Percentiles rank a stretch among this genome's conserved stretches.
phyloP scores from a whole-genome alignment of 2,888 invertebrate species.

The Trypoxylon attenuatum region DNA sequence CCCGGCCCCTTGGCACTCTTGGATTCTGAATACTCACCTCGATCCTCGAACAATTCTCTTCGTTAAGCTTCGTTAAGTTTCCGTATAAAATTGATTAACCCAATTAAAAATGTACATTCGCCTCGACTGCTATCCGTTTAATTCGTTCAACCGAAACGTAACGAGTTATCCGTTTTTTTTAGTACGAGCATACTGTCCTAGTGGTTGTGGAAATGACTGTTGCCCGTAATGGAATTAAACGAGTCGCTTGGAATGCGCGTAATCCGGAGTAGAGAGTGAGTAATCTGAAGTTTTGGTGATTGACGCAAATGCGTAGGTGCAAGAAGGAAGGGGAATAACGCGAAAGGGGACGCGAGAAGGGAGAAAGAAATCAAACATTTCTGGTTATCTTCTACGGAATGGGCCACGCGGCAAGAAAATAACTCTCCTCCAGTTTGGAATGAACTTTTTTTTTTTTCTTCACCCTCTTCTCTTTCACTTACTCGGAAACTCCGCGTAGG shows the following conservation, averaged over 20 bases:
- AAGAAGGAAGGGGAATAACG: constrained; percentile 21
- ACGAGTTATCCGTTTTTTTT: too few species aligned
- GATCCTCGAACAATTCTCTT: too few species aligned
- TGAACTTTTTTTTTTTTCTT: constrained; percentile 27
- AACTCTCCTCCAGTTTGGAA: constrained; percentile 34
- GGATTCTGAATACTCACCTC: too few species aligned
- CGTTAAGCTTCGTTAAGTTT: too few species aligned
- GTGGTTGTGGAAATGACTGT: not conserved
- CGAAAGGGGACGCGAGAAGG: constrained; percentile 2
- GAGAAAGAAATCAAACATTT: constrained; percentile 61
- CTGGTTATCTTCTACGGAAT: constrained; percentile 58
- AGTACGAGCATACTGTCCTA: not conserved
- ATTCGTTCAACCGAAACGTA: too few species aligned
- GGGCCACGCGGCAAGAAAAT: constrained; percentile 54
- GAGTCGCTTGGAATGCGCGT: not conserved
- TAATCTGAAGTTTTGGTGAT: constrained; percentile 7
- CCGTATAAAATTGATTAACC: too few species aligned
- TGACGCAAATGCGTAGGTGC: constrained; percentile 58
- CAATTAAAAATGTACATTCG: too few species aligned
- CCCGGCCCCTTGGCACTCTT: too few species aligned
- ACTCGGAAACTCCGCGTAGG: constrained; percentile 8
- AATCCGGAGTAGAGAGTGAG: not conserved
- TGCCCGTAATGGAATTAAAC: not conserved
- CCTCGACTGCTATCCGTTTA: too few species aligned
- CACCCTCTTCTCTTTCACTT: not conserved